Conservation (phyloP, 2,113 vertebrate species). For the Geococcyx californianus region DNA sequence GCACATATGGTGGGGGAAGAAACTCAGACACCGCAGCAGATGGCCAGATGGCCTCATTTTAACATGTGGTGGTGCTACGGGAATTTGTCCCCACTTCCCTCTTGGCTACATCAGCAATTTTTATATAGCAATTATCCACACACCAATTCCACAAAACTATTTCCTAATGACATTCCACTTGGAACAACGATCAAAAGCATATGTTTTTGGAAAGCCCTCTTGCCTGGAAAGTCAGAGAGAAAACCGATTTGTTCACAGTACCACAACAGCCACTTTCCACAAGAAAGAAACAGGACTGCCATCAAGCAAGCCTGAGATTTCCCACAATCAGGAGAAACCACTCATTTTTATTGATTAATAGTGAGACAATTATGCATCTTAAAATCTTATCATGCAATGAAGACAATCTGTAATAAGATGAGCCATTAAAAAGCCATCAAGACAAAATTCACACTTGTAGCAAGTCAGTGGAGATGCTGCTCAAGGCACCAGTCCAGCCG, state of each 20-base stretch:
- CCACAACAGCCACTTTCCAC: neutral
- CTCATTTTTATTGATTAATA: neutral
- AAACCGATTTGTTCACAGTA: neutral
- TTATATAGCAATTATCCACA: neutral
- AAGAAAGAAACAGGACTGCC: rapidly evolving
- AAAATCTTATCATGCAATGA: neutral
- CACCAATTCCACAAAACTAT: neutral
- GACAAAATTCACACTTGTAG: neutral
- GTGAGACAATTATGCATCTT: neutral
- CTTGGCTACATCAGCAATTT: neutral
- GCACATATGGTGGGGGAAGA: neutral
- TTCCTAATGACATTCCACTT: neutral
- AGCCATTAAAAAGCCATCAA: neutral
- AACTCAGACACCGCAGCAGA: neutral
- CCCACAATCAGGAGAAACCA: neutral
- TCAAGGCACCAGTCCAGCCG: neutral
- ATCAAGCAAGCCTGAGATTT: too few species aligned
- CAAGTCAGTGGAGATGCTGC: neutral
- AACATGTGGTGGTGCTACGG: neutral
- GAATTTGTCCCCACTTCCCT: neutral
- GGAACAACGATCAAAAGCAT: neutral
- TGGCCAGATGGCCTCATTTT: neutral
- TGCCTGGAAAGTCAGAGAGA: neutral
- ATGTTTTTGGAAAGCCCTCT: neutral
- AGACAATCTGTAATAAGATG: neutral